Percentiles rank a stretch among this genome's conserved stretches.
These are phyloP conservation scores for Xylota segnis DNA, from an alignment of 2,888 invertebrate species.

Conservation along the genomic window DNA sequence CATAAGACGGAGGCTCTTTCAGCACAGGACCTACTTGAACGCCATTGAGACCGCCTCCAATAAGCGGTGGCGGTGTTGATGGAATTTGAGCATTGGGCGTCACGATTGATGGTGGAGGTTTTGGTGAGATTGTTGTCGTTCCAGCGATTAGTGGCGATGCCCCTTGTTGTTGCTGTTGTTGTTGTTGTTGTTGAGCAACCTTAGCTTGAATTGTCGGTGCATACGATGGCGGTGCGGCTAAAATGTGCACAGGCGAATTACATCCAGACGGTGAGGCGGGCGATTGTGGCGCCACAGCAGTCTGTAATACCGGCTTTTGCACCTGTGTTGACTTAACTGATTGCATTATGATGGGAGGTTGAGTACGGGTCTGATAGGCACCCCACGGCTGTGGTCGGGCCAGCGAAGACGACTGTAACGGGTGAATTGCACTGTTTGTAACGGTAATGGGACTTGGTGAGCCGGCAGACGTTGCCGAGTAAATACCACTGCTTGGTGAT, in stretches of 20 bases:
- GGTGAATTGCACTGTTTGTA: constrained; percentile 86
- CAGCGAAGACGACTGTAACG: constrained; percentile 85
- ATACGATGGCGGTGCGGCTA: constrained; percentile 92
- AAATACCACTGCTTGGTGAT: constrained; percentile 94
- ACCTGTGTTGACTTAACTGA: constrained; percentile 98
- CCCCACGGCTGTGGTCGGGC: constrained; percentile 93
- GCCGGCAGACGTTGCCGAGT: constrained; percentile 93
- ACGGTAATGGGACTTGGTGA: constrained; percentile 93
- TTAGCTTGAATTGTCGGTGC: constrained; percentile 89
- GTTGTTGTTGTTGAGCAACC: constrained; percentile 78
- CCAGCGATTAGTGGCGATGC: constrained; percentile 85
- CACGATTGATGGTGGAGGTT: constrained; percentile 82
- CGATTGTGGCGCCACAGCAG: constrained; percentile 96
- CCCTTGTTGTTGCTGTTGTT: constrained; percentile 83
- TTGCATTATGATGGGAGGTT: constrained; percentile 98
- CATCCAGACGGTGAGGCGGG: constrained; percentile 87
- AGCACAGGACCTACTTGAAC: constrained; percentile 79
- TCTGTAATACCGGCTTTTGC: constrained; percentile 97
- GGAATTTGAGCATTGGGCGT: constrained; percentile 81
- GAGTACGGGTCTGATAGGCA: constrained; percentile 93
- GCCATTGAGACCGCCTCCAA: constrained; percentile 84
- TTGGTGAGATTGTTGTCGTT: constrained; percentile 83
- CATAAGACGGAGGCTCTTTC: constrained; percentile 95
- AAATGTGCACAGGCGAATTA: constrained; percentile 83
- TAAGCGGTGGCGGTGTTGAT: constrained; percentile 86